These are phyloP conservation scores for Esox masquinongy DNA, from an alignment of 2,797 vertebrate genomes.

Conservation along the genomic window DNA sequence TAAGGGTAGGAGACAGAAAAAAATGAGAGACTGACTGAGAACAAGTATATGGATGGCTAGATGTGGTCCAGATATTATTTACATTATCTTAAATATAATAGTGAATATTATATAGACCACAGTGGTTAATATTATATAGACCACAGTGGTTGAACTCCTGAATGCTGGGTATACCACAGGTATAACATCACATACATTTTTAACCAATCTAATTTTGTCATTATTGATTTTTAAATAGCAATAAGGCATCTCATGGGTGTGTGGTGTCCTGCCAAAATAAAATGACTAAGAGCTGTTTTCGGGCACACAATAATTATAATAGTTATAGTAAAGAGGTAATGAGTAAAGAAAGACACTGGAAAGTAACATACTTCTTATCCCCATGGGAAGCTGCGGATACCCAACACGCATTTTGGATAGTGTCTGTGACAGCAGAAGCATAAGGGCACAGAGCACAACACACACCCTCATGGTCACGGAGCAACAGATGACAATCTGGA, in stretches of 20 bases:
- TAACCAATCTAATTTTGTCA: too few species aligned
- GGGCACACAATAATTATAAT: not conserved
- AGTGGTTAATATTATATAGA: too few species aligned
- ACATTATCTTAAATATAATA: too few species aligned
- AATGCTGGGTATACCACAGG: too few species aligned
- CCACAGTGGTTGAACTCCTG: too few species aligned
- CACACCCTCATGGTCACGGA: constrained; percentile 64
- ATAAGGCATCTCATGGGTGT: too few species aligned
- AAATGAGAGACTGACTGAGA: too few species aligned
- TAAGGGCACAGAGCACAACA: constrained; percentile 58
- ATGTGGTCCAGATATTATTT: not conserved
- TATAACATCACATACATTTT: too few species aligned
- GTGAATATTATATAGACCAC: too few species aligned
- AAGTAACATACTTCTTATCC: constrained; percentile 68
- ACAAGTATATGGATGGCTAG: not conserved
- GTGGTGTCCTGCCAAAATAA: too few species aligned
- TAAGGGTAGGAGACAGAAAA: not conserved
- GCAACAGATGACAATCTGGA: constrained; percentile 16
- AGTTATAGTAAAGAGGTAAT: not conserved
- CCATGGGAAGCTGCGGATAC: constrained; percentile 56
- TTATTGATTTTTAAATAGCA: too few species aligned
- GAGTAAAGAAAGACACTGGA: not conserved
- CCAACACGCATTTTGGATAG: constrained; percentile 37
- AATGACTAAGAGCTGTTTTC: too few species aligned
- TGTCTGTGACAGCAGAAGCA: constrained; percentile 70